phyloP scores from a whole-genome alignment of 2,797 vertebrate genomes.

The Threskiornis aethiopicus region DNA sequence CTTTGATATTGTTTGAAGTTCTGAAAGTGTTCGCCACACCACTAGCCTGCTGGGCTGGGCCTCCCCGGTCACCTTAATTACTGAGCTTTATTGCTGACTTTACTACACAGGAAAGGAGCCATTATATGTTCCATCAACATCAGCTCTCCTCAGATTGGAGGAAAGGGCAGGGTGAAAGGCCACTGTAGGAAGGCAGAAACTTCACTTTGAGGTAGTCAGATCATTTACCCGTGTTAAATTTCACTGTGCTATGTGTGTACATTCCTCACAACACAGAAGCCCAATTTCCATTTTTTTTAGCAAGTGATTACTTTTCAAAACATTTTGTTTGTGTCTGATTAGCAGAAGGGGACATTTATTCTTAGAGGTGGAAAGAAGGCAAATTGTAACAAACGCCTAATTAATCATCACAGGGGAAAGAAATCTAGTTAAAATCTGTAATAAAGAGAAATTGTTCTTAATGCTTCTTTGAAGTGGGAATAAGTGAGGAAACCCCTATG shows the following conservation, averaged over 20 bases:
- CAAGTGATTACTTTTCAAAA: constrained; percentile 83
- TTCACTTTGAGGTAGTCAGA: constrained; percentile 84
- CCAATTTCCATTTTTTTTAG: constrained; percentile 77
- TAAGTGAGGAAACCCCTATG: constrained; percentile 71
- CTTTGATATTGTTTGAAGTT: constrained; percentile 99
- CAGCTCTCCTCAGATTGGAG: constrained; percentile 91
- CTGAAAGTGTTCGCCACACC: constrained; percentile 89
- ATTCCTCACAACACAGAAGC: constrained; percentile 83
- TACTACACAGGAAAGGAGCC: constrained; percentile 97
- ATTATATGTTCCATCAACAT: constrained; percentile 98
- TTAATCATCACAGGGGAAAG: constrained; percentile 73
- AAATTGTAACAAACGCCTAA: constrained; percentile 64
- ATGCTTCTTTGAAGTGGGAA: constrained; percentile 75
- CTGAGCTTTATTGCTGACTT: constrained; percentile 95
- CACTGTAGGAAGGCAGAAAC: constrained; percentile 87
- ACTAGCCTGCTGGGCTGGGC: constrained; percentile 90
- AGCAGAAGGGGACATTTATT: constrained; percentile 65
- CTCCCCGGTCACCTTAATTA: constrained; percentile 99
- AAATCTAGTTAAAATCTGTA: constrained; percentile 67
- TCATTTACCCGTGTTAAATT: constrained; percentile 84
- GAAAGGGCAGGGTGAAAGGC: constrained; percentile 95
- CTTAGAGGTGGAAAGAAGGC: constrained; percentile 65
- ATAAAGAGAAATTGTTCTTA: constrained; percentile 74
- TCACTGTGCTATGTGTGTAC: constrained; percentile 76
- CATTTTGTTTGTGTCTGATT: constrained; percentile 79